Evolutionary conservation across 1,140 invertebrate genomes (phyloP).

Genomic region (Drosophila elegans): DNA sequence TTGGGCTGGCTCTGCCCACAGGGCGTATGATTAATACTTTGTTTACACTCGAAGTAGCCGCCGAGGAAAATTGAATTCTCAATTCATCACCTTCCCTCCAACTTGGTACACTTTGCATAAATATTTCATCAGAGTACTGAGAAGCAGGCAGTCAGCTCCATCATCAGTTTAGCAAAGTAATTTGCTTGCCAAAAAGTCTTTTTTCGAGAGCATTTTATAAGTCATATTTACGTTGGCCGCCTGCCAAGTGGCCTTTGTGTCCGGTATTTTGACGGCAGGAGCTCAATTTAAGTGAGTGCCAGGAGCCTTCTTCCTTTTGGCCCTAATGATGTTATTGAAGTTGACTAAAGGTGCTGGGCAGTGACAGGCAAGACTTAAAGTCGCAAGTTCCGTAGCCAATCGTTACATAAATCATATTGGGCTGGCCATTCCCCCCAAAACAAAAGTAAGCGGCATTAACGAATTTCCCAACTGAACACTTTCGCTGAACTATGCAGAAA

Average conservation of each 20-base stretch:
- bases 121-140: conserved; percentile 28
- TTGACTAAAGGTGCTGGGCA: conserved; percentile 20
- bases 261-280: conserved; percentile 35
- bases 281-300: conserved; percentile 45
- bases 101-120: conserved; percentile 33
- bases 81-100: conserved; percentile 37
- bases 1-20: conserved; percentile 6
- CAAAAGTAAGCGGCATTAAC: conserved; percentile 4
- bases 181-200: conserved; percentile 48
- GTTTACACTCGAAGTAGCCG: conserved; percentile 47
- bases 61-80: conserved; percentile 37
- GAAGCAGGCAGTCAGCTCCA: conserved; percentile 14
- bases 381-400: conserved; percentile 14
- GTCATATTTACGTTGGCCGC: conserved; percentile 45
- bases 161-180: conserved; percentile 51
- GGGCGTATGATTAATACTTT: conserved; percentile 45
- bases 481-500: conserved; percentile 43
- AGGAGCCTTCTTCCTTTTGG: background rate
- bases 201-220: conserved; percentile 35
- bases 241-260: conserved; percentile 42
- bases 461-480: conserved; percentile 31
- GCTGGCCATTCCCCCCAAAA: background rate
- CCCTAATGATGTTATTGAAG: conserved; percentile 46
- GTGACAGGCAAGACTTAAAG: conserved; percentile 12
- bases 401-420: conserved; percentile 45